Percentiles rank a stretch among this genome's conserved stretches.
phyloP scores from a whole-genome alignment of 2,797 vertebrate genomes.

The Malacoraja senta region DNA sequence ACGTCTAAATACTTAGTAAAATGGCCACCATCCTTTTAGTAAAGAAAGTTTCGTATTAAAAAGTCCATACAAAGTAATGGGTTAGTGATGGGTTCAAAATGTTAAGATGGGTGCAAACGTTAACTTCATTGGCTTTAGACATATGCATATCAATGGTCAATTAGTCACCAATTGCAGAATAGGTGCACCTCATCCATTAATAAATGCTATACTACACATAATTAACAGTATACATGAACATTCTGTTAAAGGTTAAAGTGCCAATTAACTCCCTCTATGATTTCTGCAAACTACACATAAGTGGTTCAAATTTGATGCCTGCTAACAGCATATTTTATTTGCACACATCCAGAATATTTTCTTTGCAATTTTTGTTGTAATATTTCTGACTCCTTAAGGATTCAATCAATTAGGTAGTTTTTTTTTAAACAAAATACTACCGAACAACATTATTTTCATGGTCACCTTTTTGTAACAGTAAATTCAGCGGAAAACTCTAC shows the following conservation, averaged over 20 bases:
- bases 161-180: not conserved
- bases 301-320: conserved; percentile 1
- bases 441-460: conserved; percentile 3
- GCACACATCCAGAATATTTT: conserved; percentile 14
- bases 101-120: not conserved
- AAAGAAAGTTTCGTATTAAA: conserved; percentile 12
- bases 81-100: not conserved
- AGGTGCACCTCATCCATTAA: conserved; percentile 21
- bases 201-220: conserved; percentile 14
- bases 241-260: conserved; percentile 37
- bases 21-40: conserved; percentile 28
- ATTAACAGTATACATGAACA: conserved; percentile 25
- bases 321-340: not conserved
- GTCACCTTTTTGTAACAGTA: not conserved
- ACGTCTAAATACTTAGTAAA: not conserved
- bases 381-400: conserved; percentile 18
- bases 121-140: conserved; percentile 2
- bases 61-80: conserved; percentile 21
- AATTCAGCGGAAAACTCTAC: conserved; percentile 1
- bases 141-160: conserved; percentile 16
- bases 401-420: conserved; percentile 21
- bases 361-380: not conserved
- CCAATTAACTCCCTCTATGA: conserved; percentile 23
- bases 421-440: not conserved
- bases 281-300: conserved; percentile 7